Percentiles rank a stretch among this genome's conserved stretches.
These are phyloP conservation scores for Morpho deidamia DNA, from an alignment of 2,888 invertebrate species.

Conservation along the genomic window DNA sequence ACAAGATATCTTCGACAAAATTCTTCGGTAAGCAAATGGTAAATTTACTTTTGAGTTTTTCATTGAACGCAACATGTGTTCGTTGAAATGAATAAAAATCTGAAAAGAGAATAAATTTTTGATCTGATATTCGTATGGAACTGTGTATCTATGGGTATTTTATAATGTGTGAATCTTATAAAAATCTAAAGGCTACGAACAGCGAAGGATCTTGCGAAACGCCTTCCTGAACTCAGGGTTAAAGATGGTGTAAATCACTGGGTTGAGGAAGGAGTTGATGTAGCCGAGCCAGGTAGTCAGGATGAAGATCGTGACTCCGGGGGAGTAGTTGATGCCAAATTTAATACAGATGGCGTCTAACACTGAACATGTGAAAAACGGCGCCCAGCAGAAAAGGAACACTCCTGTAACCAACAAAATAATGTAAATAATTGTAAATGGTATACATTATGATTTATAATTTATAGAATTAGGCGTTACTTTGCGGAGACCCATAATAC, in stretches of 20 bases:
- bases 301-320: slow-evolving; percentile 93
- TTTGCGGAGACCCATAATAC: no score
- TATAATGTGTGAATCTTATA: slow-evolving; percentile 48
- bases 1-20: no score
- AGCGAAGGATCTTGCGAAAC: slow-evolving; percentile 93
- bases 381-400: slow-evolving; percentile 98
- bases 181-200: slow-evolving; percentile 73
- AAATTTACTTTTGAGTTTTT: no score
- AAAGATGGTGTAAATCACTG: slow-evolving; percentile 96
- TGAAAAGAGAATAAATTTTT: no score
- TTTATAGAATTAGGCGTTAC: no score
- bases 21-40: no score
- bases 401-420: slow-evolving; percentile 84
- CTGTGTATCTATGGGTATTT: no score
- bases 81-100: no score
- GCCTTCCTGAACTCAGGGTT: slow-evolving; percentile 99
- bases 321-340: slow-evolving; percentile 86
- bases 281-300: slow-evolving; percentile 99
- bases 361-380: slow-evolving; percentile 99
- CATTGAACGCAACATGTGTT: no score
- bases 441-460: no score
- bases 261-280: slow-evolving; percentile 96
- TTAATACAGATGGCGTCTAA: slow-evolving; percentile 97
- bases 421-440: neutral
- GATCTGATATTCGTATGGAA: no score